These are phyloP conservation scores for Cairina moschata DNA, from an alignment of 2,113 vertebrate genomes.

Conservation along the genomic window DNA sequence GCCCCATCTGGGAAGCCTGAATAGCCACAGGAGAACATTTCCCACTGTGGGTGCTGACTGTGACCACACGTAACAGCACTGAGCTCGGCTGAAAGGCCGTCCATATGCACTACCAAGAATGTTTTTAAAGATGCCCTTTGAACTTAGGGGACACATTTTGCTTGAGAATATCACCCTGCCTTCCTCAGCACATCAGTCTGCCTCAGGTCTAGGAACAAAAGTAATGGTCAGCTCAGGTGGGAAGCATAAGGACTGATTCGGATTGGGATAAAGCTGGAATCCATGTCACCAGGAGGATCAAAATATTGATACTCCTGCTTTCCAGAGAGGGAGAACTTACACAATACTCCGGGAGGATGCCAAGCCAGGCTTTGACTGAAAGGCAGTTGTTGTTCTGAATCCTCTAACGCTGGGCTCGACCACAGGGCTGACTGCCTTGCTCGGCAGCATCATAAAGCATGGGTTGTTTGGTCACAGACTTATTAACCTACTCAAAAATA, in stretches of 20 bases:
- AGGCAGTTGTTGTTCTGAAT: background rate
- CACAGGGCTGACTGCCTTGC: background rate
- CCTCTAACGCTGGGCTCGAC: background rate
- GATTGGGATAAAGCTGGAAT: background rate
- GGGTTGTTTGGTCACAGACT: background rate
- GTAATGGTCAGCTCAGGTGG: background rate
- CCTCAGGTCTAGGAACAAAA: background rate
- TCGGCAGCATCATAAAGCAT: background rate
- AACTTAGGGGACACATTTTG: background rate
- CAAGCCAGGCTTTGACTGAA: conserved; percentile 3
- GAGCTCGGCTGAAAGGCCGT: background rate
- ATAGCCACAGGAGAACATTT: background rate
- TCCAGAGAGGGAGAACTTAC: background rate
- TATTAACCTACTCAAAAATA: background rate
- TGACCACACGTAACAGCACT: background rate
- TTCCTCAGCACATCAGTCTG: background rate
- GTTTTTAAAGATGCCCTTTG: background rate
- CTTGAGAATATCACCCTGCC: background rate
- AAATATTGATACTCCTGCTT: background rate
- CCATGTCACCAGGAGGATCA: background rate
- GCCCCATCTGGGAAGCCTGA: background rate
- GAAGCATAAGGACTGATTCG: background rate
- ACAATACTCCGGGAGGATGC: rapidly evolving
- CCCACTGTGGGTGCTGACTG: background rate
- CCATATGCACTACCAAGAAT: background rate